These are phyloP conservation scores for Nephrotoma guestfalica DNA, from an alignment of 2,888 invertebrate genomes.

Conservation along the genomic window DNA sequence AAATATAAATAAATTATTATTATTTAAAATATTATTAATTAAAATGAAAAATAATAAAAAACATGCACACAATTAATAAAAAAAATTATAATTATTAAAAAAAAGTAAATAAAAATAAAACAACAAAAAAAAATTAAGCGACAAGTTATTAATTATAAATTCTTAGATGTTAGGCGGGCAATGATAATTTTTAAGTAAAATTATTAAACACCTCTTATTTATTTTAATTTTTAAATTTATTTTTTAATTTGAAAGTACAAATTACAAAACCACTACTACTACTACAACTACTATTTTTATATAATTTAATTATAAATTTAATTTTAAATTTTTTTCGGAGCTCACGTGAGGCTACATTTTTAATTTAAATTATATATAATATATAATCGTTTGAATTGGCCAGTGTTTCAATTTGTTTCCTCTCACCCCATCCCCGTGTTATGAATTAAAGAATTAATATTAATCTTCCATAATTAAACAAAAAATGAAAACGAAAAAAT, in stretches of 20 bases:
- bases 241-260: background rate
- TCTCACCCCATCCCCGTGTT: background rate
- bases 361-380: background rate
- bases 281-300: too few relatives aligned
- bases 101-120: background rate
- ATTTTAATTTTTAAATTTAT: background rate
- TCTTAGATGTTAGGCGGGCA: conserved; percentile 5
- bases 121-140: background rate
- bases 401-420: background rate
- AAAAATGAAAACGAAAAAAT: background rate
- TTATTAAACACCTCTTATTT: background rate
- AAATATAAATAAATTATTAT: background rate
- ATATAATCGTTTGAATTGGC: background rate
- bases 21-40: background rate
- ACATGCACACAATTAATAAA: background rate
- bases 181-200: background rate
- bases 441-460: background rate
- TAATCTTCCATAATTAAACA: background rate
- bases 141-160: conserved; percentile 1
- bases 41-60: background rate
- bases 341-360: background rate
- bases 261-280: background rate
- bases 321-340: background rate
- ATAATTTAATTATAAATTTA: too few relatives aligned
- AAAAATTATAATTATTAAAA: background rate